Base-by-base conservation (phyloP, 2,113 vertebrate species). In the Smithornis capensis region DNA sequence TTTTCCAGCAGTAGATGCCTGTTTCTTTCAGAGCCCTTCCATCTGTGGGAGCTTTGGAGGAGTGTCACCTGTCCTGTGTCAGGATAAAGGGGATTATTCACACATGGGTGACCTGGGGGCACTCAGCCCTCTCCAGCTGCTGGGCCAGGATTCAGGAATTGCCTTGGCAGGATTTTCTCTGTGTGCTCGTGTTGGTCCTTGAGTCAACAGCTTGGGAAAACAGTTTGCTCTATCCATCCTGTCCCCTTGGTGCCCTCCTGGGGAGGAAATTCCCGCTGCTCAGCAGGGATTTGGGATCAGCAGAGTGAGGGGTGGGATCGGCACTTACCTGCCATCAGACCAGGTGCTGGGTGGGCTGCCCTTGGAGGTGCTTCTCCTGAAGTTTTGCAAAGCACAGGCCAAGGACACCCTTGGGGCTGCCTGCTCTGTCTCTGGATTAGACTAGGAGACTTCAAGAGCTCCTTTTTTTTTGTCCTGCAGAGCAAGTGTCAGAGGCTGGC, bases 271-370 rank as follows among this genome's bases (percentile, higher is more conserved):
- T 44, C 3, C 29, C 6, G 6, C 4, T 9, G 31, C 5, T 13
- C 18, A 78, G 65, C 5, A 2, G 5, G 37, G 35, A 2, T 75
- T 31, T 74, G 56, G 65, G 65, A 3, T 14, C 62, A 57, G 56
- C 33, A 57, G 13, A 44, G 35, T 15, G 44, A 19, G 19, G 13
- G 21, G 3, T 86, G 27, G 27, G 24, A 21, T 29, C 25, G 47
- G 35, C 27, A 42, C 19, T 14, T 28, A 33, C 14, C 15, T 62
- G 35, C 49, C 1, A 0, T n/a, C 0, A 6, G 29, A 31, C 44
- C 24, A 9, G 3, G 42, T 6, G 31, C 7, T 35, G 49, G 45
- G 10, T 38, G 70, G 52, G 65, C 53, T 82, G 59, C 15, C 53
- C n/a, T 6, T 11, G 45, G 31, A 38, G n/a, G 3, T 42, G 27